These are phyloP conservation scores for Phenganax marumi DNA, from an alignment of 92 coral and sea anemone species.

Conservation along the genomic window DNA sequence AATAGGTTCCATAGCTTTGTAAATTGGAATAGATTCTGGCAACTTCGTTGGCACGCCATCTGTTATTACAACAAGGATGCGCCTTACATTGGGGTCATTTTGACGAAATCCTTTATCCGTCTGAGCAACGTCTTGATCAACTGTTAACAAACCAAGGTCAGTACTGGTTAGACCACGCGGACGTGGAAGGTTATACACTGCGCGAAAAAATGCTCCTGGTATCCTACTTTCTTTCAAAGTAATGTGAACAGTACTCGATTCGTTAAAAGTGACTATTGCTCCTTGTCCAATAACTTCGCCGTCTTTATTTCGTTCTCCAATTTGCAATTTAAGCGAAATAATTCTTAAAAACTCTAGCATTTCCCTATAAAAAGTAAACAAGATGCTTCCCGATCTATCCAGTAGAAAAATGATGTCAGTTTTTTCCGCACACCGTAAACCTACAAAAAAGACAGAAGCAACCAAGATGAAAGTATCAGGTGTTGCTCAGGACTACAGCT, in stretches of 20 bases:
- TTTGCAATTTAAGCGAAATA: conserved; percentile 18
- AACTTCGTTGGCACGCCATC: conserved; percentile 18
- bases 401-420: too few relatives aligned
- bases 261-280: conserved; percentile 19
- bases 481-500: too few relatives aligned
- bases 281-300: conserved; percentile 25
- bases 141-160: neutral
- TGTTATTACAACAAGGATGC: conserved; percentile 7
- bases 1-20: conserved; percentile 50
- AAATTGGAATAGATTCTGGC: conserved; percentile 25
- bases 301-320: neutral
- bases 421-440: too few relatives aligned
- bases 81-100: conserved; percentile 4
- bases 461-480: too few relatives aligned
- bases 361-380: too few relatives aligned
- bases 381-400: too few relatives aligned
- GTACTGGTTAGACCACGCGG: conserved; percentile 11
- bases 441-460: too few relatives aligned
- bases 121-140: neutral
- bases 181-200: neutral
- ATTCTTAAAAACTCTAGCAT: too few relatives aligned
- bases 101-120: neutral
- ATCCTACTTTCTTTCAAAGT: neutral
- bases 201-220: neutral
- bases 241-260: neutral